phyloP scores from a whole-genome alignment of 2,888 invertebrate genomes.

The Phortica okadai region DNA sequence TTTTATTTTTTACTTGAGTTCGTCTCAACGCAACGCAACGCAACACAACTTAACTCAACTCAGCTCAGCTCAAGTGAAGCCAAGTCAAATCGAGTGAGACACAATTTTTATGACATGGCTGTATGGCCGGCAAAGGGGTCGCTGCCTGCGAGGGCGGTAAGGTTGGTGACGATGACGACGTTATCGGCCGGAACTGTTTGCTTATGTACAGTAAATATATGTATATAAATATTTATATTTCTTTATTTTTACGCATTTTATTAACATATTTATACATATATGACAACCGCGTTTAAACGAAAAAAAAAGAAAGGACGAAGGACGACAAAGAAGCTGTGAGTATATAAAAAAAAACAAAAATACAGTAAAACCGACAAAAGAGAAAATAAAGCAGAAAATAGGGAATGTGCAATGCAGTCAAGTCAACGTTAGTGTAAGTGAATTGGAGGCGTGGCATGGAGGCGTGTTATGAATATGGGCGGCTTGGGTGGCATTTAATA shows the following conservation, averaged over 20 bases:
- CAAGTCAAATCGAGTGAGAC: constrained; percentile 11
- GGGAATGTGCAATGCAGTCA: constrained; percentile 9
- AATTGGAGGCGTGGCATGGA: not conserved
- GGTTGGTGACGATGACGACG: not conserved
- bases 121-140: not conserved
- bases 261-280: constrained; percentile 24
- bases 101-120: constrained; percentile 28
- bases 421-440: not conserved
- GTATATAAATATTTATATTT: constrained; percentile 23
- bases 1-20: constrained; percentile 13
- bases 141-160: not conserved
- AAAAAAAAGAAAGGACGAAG: not conserved
- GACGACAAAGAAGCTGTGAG: not conserved
- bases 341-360: constrained; percentile 4
- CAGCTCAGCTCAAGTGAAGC: too few species aligned
- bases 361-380: not conserved
- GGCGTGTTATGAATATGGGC: not conserved
- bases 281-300: not conserved
- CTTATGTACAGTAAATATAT: constrained; percentile 21
- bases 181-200: constrained; percentile 20
- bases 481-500: constrained; percentile 12
- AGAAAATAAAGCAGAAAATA: too few species aligned
- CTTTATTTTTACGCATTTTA: constrained; percentile 33
- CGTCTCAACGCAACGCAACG: not conserved
- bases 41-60: too few species aligned